Conservation (phyloP, 2,888 invertebrate genomes). For the Serrognathus titanus region DNA sequence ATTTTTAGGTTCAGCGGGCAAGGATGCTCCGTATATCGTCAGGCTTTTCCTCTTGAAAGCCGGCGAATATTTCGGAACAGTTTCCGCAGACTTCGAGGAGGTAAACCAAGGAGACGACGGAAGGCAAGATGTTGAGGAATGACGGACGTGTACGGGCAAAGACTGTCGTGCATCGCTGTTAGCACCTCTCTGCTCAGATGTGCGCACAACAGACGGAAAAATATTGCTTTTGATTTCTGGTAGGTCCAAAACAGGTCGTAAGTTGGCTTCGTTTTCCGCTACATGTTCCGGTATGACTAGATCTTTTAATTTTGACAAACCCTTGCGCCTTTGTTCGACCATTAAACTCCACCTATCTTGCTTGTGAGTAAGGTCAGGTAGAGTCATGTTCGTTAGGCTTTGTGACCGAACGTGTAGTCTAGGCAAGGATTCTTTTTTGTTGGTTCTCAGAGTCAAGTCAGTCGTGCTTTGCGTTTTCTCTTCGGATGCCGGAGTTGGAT, state of each 20-base stretch:
- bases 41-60: conserved; percentile 75
- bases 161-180: background rate
- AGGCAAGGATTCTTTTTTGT: conserved; percentile 22
- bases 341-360: conserved; percentile 63
- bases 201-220: conserved; percentile 4
- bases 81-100: background rate
- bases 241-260: conserved; percentile 68
- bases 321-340: conserved; percentile 77
- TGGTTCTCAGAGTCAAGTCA: conserved; percentile 7
- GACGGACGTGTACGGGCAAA: conserved; percentile 1
- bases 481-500: background rate
- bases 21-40: conserved; percentile 53
- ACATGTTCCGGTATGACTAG: conserved; percentile 79
- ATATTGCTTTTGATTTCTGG: conserved; percentile 73
- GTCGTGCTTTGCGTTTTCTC: background rate
- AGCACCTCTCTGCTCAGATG: background rate
- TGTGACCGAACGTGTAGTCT: conserved; percentile 50
- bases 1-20: background rate
- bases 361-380: conserved; percentile 28
- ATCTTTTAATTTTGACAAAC: conserved; percentile 82
- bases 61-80: conserved; percentile 74
- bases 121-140: background rate
- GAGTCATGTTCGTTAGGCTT: conserved; percentile 50
- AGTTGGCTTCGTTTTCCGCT: conserved; percentile 53
- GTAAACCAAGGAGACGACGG: background rate